These are phyloP conservation scores for Thalassoma bifasciatum DNA, from an alignment of 2,113 vertebrate species.

Conservation along the genomic window DNA sequence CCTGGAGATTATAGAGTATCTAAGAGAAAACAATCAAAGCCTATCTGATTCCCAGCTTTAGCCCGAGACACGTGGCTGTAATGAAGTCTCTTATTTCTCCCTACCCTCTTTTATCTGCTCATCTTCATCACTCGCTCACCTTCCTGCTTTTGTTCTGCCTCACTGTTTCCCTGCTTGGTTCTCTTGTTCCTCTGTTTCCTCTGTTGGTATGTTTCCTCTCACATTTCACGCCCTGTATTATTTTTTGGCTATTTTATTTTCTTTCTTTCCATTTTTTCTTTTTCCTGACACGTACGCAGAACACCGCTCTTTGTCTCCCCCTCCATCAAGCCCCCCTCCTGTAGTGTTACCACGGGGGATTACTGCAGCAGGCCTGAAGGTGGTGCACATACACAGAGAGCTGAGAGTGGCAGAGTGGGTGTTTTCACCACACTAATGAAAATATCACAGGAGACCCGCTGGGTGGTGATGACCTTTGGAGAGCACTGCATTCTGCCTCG, in stretches of 20 bases:
- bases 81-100: conserved; percentile 73
- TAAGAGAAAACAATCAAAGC: conserved; percentile 84
- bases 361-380: conserved; percentile 65
- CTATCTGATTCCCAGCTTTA: conserved; percentile 83
- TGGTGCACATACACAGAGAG: conserved; percentile 66
- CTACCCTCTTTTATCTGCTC: conserved; percentile 38
- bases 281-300: neutral
- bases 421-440: conserved; percentile 77
- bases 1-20: conserved; percentile 82
- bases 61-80: conserved; percentile 68
- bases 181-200: neutral
- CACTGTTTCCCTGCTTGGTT: neutral
- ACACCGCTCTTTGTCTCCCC: conserved; percentile 1
- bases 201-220: neutral
- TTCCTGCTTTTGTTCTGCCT: neutral
- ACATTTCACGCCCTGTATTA: too few relatives aligned
- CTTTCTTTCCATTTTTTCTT: neutral
- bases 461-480: conserved; percentile 83
- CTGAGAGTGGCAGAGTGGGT: conserved; percentile 39
- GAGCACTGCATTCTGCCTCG: conserved; percentile 75
- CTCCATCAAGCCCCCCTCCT: conserved; percentile 27
- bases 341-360: conserved; percentile 39
- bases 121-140: conserved; percentile 17
- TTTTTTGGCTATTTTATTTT: neutral
- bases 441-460: conserved; percentile 82